Base-by-base conservation (phyloP, 2,888 invertebrate species). In the Tenthredo livida region DNA sequence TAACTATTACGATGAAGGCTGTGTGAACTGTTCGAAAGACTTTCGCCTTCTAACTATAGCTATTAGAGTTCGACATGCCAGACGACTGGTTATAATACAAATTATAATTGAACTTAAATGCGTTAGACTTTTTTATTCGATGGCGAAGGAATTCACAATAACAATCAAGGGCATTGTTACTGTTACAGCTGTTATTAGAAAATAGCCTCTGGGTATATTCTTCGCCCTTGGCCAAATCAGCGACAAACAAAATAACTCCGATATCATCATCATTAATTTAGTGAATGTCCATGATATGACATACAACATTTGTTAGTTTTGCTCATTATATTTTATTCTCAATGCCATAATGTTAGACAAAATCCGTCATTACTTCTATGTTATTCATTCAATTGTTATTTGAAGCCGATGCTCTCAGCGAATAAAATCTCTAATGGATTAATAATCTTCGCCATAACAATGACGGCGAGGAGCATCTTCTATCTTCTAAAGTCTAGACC, bases 11-110 rank as follows among this genome's bases (percentile, higher is more conserved):
- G 6, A 67, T 33, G 6, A 47, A 73, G 73, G 43, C 73, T 73
- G 40, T n/a, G 73, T 73, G 43, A 73, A 73, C 73, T 43, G 73
- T 40, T 73, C 43, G 73, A 21, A 43, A 73, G 73, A 73, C 73
- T 73, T 73, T 73, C 73, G 73, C 73, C 73, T 73, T 43, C 17
- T 21, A 15, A 73, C 73, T 73, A 7, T 73, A 7, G 43, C 73
- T 73, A 47, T 43, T 1, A 73, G 73, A 73, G 25, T 33, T 67
- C 67, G 33, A 15, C 15, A 29, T 67, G 61, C 6, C 33, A 33
- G 67, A 67, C 15, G 67, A 33, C 12, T 12, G 29, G 29, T 67
- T 67, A 17, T 67, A 67, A 67, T 33, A 33, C 12, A 33, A 67
- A 33, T 67, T 33, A 67, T 33, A 25, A 29, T 5, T 33, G 17